Evolutionary conservation across 2,113 vertebrate species (phyloP).

Genomic region (Typhlomys cinereus): DNA sequence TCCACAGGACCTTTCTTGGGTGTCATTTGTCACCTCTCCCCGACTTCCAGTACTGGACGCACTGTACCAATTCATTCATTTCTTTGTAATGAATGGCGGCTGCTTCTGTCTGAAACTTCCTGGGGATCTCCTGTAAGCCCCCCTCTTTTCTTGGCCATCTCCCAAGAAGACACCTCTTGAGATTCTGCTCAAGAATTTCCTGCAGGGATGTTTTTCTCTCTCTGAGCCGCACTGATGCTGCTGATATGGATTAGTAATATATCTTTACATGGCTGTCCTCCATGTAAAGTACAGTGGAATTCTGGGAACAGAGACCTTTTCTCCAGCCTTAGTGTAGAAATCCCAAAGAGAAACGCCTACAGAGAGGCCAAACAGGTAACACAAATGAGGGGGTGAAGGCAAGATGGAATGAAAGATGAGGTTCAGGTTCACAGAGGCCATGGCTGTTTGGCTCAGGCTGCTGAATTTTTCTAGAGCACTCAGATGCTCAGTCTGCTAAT

Average conservation of each 20-base stretch:
- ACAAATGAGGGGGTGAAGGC: neutral
- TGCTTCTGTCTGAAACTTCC: neutral
- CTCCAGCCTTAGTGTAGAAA: neutral
- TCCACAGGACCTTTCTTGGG: neutral
- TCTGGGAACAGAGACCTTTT: neutral
- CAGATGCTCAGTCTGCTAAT: neutral
- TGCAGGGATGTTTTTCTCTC: neutral
- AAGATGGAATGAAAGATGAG: neutral
- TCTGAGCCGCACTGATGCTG: neutral
- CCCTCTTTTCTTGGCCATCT: neutral
- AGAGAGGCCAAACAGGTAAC: neutral
- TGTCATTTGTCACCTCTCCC: neutral
- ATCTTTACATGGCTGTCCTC: neutral
- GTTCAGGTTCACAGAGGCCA: neutral
- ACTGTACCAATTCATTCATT: neutral
- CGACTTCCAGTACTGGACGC: neutral
- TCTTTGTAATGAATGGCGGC: neutral
- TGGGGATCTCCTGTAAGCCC: neutral
- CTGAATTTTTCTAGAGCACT: constrained; percentile 4
- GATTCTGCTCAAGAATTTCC: neutral
- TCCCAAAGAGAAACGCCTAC: neutral
- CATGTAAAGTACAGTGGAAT: neutral
- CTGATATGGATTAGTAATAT: too few species aligned
- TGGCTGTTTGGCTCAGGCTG: neutral
- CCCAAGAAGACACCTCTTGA: neutral